Percentiles rank a stretch among this genome's conserved stretches.
These are phyloP conservation scores for Nyctalus aviator DNA, from an alignment of 2,797 vertebrate species.

Conservation along the genomic window DNA sequence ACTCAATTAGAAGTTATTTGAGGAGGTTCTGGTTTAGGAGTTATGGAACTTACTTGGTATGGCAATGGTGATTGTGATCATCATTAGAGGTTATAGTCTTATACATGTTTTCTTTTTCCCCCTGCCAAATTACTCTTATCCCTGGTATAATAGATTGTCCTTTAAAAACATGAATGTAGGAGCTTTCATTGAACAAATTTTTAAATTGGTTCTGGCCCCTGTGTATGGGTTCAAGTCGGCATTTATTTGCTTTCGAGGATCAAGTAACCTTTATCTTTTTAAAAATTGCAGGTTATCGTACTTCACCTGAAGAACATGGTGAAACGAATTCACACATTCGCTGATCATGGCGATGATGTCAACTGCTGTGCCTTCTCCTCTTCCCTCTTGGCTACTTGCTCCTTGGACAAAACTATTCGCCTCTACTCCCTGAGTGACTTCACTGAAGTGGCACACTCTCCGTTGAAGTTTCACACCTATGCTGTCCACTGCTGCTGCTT, in stretches of 20 bases:
- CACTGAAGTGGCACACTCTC: conserved; percentile 92
- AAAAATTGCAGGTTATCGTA: conserved; percentile 83
- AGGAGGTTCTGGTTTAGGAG: conserved; percentile 4
- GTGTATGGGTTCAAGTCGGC: not conserved
- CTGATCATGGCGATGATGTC: conserved; percentile 94
- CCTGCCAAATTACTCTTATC: not conserved
- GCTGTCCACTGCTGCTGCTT: conserved; percentile 97
- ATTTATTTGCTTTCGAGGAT: not conserved
- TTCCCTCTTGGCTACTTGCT: conserved; percentile 93
- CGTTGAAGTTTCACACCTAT: conserved; percentile 93
- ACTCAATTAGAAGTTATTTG: conserved; percentile 31
- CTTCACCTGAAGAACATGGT: conserved; percentile 88
- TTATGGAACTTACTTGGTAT: not conserved
- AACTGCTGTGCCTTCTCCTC: conserved; percentile 94
- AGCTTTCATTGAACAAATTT: not conserved
- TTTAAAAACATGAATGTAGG: not conserved
- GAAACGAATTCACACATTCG: conserved; percentile 92
- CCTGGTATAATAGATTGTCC: not conserved
- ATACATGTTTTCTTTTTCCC: not conserved
- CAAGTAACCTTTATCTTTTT: conserved; percentile 64
- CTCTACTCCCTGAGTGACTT: conserved; percentile 91
- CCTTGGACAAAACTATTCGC: conserved; percentile 94
- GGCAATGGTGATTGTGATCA: not conserved
- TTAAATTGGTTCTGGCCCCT: not conserved
- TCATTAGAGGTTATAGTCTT: not conserved